These are phyloP conservation scores for Trichogramma evanescens DNA, from an alignment of 2,888 invertebrate species.

Conservation along the genomic window DNA sequence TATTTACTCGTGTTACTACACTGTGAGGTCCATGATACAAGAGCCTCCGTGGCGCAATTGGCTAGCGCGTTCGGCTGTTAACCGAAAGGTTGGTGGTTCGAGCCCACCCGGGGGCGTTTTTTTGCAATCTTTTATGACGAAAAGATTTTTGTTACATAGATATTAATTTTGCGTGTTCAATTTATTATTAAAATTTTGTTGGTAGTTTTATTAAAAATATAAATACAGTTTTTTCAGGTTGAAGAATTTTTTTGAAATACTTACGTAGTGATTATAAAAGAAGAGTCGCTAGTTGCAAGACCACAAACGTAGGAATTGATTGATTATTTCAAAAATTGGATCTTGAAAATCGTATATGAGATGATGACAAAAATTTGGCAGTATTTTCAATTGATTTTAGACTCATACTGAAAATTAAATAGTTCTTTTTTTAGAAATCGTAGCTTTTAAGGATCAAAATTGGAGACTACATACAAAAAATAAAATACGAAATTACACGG, in stretches of 20 bases:
- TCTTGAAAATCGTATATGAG: too few relatives aligned
- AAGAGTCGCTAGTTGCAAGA: neutral
- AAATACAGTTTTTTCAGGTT: neutral
- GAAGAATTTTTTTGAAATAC: neutral
- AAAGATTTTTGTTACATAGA: too few relatives aligned
- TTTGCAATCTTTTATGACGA: conserved; percentile 32
- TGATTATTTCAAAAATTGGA: too few relatives aligned
- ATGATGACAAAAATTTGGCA: too few relatives aligned
- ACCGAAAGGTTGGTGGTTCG: conserved; percentile 98
- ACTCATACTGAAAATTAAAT: too few relatives aligned
- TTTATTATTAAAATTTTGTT: neutral
- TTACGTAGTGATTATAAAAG: neutral
- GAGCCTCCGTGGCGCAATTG: conserved; percentile 86
- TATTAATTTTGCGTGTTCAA: neutral
- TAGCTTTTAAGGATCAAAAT: too few relatives aligned
- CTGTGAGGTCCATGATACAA: conserved; percentile 50
- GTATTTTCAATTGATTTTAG: too few relatives aligned
- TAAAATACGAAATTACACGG: too few relatives aligned
- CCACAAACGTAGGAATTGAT: neutral
- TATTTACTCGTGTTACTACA: too few relatives aligned
- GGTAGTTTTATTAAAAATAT: neutral
- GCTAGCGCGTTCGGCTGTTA: conserved; percentile 98
- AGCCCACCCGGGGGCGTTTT: conserved; percentile 86
- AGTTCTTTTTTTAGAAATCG: too few relatives aligned
- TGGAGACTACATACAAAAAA: too few relatives aligned